Conservation (phyloP, 2,113 vertebrate species). For the Theristicus caerulescens region DNA sequence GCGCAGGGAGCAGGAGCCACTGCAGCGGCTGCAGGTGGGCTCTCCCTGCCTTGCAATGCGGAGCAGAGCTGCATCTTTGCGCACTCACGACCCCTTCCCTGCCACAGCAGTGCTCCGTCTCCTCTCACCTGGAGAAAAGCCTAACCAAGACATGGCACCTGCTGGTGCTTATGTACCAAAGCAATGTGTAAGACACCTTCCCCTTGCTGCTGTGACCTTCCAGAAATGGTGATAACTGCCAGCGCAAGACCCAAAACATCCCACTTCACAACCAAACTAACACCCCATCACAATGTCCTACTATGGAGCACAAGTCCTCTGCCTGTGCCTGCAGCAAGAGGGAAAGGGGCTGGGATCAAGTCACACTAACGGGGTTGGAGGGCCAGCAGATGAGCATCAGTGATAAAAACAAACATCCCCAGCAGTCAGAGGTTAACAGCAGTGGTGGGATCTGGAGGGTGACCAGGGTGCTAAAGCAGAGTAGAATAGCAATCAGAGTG, state of each 20-base stretch:
- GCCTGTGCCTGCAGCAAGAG: not conserved
- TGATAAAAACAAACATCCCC: not conserved
- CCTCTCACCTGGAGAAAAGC: not conserved
- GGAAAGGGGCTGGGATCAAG: not conserved
- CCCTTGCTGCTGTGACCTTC: rapidly evolving
- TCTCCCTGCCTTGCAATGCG: not conserved
- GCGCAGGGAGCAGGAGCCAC: constrained; percentile 6
- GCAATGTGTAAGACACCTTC: not conserved
- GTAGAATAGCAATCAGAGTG: not conserved
- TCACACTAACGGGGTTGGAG: not conserved
- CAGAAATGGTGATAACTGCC: rapidly evolving
- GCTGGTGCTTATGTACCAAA: not conserved
- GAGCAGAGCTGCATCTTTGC: not conserved
- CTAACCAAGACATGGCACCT: not conserved
- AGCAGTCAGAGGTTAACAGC: not conserved
- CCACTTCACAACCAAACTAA: not conserved
- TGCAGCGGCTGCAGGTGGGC: not conserved
- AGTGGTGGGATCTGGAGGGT: no score
- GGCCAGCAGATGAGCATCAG: not conserved
- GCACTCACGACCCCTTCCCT: not conserved
- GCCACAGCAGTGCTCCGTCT: not conserved
- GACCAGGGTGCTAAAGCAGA: not conserved
- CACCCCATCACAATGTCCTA: rapidly evolving
- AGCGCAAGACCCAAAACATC: not conserved
- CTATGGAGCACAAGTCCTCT: not conserved